Evolutionary conservation across 30 jellyfish, hydroid and myxozoan genomes (phyloP).

Genomic region (Catostylus mosaicus): DNA sequence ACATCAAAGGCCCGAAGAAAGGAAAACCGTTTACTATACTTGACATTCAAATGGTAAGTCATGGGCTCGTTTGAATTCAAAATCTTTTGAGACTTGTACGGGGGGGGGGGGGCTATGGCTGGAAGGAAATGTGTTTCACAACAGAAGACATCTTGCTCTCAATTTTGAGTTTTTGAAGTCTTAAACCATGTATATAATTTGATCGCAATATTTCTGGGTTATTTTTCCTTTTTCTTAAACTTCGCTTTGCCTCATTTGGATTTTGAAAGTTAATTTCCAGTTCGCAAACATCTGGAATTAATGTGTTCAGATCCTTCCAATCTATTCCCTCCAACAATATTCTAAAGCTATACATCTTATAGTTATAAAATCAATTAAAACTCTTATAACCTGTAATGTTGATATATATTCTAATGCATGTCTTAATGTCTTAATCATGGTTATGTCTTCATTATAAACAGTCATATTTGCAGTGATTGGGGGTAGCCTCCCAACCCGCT

Average conservation of each 20-base stretch:
- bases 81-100: too few species aligned
- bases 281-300: too few species aligned
- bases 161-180: neutral
- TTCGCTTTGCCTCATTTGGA: neutral
- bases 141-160: neutral
- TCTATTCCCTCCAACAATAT: too few species aligned
- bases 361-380: too few species aligned
- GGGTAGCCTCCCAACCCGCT: neutral
- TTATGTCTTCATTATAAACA: too few species aligned
- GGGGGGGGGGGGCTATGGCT: too few species aligned
- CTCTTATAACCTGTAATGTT: neutral
- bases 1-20: constrained; percentile 65
- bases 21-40: constrained; percentile 53
- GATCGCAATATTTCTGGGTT: neutral
- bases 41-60: constrained; percentile 72
- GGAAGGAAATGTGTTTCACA: too few species aligned
- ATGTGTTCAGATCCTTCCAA: too few species aligned
- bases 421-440: too few species aligned
- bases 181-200: neutral
- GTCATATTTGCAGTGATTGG: neutral
- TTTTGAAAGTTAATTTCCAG: too few species aligned
- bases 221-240: neutral
- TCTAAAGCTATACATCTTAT: too few species aligned
- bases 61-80: neutral
- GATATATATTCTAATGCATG: too few species aligned